phyloP scores from a whole-genome alignment of 2,888 invertebrate genomes.

The Drosophila picticornis region DNA sequence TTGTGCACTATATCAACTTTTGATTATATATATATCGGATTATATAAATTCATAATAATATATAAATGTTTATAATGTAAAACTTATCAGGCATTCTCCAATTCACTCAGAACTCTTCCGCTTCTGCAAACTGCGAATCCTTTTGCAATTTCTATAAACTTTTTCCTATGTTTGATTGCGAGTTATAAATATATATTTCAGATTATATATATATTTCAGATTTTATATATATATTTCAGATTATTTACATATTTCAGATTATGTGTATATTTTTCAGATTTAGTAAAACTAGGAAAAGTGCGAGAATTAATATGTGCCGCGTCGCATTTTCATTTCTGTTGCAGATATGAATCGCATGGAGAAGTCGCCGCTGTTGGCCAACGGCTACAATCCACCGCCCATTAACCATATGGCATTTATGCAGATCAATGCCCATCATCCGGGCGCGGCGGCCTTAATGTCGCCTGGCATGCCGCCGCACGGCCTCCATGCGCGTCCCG shows the following conservation, averaged over 20 bases:
- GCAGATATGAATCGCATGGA: conserved; percentile 95
- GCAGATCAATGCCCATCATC: conserved; percentile 94
- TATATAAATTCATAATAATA: not conserved
- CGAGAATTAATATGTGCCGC: not conserved
- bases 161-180: not conserved
- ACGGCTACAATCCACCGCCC: conserved; percentile 97
- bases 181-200: not conserved
- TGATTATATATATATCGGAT: not conserved
- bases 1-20: not conserved
- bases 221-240: not conserved
- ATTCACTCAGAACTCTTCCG: not conserved
- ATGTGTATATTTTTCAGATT: not conserved
- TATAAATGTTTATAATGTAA: not conserved
- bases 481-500: conserved; percentile 91
- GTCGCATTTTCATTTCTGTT: conserved; percentile 60
- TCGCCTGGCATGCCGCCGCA: conserved; percentile 95
- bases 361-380: conserved; percentile 95
- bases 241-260: not conserved
- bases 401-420: conserved; percentile 97
- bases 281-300: not conserved
- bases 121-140: not conserved
- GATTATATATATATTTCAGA: not conserved
- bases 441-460: conserved; percentile 90
- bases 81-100: not conserved
- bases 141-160: not conserved